Percentiles rank a stretch among this genome's conserved stretches.
Conservation (phyloP, 2,888 invertebrate genomes). For the Conchocele bisecta region DNA sequence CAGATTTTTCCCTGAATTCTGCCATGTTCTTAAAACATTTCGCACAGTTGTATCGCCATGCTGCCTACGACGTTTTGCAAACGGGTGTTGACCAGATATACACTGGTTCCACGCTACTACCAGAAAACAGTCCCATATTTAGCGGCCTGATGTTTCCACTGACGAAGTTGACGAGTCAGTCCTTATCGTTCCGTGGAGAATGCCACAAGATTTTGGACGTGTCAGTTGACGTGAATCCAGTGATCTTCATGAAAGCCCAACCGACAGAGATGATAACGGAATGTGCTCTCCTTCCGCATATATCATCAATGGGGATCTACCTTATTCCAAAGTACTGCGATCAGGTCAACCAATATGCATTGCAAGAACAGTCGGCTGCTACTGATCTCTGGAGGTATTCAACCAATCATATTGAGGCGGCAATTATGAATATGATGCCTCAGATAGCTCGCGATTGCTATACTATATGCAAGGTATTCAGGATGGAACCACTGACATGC, state of each 20-base stretch:
- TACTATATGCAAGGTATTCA: conserved; percentile 23
- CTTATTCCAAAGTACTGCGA: conserved; percentile 39
- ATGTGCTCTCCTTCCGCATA: conserved; percentile 10
- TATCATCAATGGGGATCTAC: conserved; percentile 27
- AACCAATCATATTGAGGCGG: conserved; percentile 37
- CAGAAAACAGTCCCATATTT: conserved; percentile 4
- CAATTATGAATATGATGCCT: conserved; percentile 10
- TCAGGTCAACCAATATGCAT: no score
- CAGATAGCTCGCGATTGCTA: conserved; percentile 22
- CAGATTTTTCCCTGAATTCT: conserved; percentile 2
- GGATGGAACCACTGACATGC: conserved; percentile 39
- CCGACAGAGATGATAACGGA: not conserved
- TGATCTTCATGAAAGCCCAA: conserved; percentile 8
- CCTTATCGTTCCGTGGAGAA: conserved; percentile 27
- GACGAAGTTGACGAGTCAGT: conserved; percentile 14
- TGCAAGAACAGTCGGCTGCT: not conserved
- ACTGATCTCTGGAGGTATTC: conserved; percentile 34
- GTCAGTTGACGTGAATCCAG: conserved; percentile 39
- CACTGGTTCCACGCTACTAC: conserved; percentile 5
- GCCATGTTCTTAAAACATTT: conserved; percentile 17
- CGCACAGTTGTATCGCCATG: conserved; percentile 1
- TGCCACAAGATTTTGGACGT: conserved; percentile 34
- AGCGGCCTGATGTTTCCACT: not conserved
- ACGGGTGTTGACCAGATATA: conserved; percentile 1
- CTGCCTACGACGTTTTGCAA: conserved; percentile 20